Conservation (phyloP, 2,113 vertebrate species). For the Erinaceus europaeus region DNA sequence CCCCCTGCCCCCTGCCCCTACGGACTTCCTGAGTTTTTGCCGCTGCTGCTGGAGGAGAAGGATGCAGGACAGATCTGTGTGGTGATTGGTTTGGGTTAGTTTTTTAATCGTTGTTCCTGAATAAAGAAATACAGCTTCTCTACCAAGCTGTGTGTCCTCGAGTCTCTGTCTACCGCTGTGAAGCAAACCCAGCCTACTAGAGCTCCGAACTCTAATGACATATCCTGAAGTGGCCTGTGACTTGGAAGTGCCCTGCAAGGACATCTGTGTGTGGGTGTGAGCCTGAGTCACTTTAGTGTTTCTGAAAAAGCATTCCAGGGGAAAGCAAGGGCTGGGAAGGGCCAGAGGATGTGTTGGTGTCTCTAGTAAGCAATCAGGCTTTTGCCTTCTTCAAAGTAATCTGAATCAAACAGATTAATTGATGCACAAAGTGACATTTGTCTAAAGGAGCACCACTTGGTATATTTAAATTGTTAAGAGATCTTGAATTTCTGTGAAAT, state of each 20-base stretch:
- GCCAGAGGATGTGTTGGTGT: neutral
- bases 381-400: neutral
- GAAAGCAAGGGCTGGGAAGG: neutral
- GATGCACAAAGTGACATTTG: neutral
- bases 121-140: too few species aligned
- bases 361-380: neutral
- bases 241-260: neutral
- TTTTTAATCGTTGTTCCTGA: too few species aligned
- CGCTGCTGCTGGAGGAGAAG: too few species aligned
- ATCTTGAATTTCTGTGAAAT: too few species aligned
- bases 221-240: neutral
- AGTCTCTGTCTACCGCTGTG: too few species aligned
- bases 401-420: neutral
- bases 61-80: too few species aligned
- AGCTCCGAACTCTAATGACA: too few species aligned
- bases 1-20: too few species aligned
- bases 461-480: constrained; percentile 45
- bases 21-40: too few species aligned
- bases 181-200: too few species aligned
- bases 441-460: neutral
- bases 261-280: neutral
- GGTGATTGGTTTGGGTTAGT: too few species aligned
- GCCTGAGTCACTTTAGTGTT: neutral
- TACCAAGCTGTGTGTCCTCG: too few species aligned
- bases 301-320: neutral